Conservation (phyloP, 2,797 vertebrate species). For the Melanotaenia boesemani region DNA sequence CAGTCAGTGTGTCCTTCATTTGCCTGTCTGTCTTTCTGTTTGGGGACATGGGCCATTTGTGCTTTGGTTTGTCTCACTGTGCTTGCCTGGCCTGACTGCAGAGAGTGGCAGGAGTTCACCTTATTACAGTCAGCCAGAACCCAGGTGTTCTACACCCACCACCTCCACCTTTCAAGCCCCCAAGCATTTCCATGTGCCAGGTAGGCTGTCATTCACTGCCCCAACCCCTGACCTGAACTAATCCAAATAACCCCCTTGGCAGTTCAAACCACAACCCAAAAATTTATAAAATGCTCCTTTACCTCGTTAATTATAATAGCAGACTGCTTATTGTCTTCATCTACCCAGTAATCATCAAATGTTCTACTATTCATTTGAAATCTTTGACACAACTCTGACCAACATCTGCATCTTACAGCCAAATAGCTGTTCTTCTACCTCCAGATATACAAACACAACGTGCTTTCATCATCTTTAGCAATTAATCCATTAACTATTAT, state of each 20-base stretch:
- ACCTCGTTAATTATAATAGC: not conserved
- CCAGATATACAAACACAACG: too few relatives aligned
- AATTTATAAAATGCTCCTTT: not conserved
- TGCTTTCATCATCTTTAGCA: too few relatives aligned
- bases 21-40: slow-evolving; percentile 47
- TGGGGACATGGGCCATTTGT: slow-evolving; percentile 49
- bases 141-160: slow-evolving; percentile 90
- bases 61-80: slow-evolving; percentile 73
- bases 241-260: slow-evolving; percentile 9
- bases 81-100: slow-evolving; percentile 80
- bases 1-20: slow-evolving; percentile 39
- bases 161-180: slow-evolving; percentile 88
- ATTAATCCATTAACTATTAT: not conserved
- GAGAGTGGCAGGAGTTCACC: slow-evolving; percentile 97
- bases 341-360: not conserved
- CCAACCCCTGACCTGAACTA: slow-evolving; percentile 35
- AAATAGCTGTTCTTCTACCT: too few relatives aligned
- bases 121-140: slow-evolving; percentile 94
- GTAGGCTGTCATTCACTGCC: slow-evolving; percentile 80
- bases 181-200: slow-evolving; percentile 98
- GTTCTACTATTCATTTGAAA: too few relatives aligned
- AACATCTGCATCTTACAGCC: too few relatives aligned
- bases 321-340: not conserved
- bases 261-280: not conserved
- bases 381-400: too few relatives aligned